Evolutionary conservation across 2,888 invertebrate genomes (phyloP).

Genomic region (Metallyticus violacea): DNA sequence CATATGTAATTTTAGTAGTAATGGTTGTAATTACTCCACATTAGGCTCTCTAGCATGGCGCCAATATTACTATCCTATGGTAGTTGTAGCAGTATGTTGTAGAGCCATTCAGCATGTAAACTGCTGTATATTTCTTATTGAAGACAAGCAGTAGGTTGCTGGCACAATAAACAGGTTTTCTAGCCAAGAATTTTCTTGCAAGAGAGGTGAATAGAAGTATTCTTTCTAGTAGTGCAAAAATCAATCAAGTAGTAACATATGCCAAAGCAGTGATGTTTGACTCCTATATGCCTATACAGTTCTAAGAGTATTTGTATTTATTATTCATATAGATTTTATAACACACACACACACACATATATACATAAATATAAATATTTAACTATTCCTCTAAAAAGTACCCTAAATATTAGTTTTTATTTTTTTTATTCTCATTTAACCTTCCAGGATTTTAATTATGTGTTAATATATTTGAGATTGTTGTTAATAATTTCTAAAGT

Average conservation of each 20-base stretch:
- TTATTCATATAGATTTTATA: neutral
- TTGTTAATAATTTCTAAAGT: neutral
- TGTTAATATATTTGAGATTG: neutral
- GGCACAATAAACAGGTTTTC: neutral
- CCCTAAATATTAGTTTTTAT: too few relatives aligned
- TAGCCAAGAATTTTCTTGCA: neutral
- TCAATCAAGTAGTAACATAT: neutral
- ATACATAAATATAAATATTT: neutral
- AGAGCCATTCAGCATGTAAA: slow-evolving; percentile 3
- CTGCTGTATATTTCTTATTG: slow-evolving; percentile 18
- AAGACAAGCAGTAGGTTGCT: slow-evolving; percentile 25
- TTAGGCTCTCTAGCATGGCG: neutral
- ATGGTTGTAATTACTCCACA: too few relatives aligned
- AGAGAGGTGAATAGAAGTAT: too few relatives aligned
- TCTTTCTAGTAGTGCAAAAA: neutral
- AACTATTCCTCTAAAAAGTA: too few relatives aligned
- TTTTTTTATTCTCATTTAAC: neutral
- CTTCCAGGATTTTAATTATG: neutral
- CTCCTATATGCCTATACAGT: neutral
- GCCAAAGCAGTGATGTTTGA: neutral
- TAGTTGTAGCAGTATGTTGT: neutral
- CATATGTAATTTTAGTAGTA: too few relatives aligned
- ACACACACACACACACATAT: neutral
- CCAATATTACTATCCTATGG: neutral
- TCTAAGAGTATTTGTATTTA: neutral